Evolutionary conservation across 2,797 vertebrate genomes (phyloP).

Genomic region (Epinephelus malabaricus): DNA sequence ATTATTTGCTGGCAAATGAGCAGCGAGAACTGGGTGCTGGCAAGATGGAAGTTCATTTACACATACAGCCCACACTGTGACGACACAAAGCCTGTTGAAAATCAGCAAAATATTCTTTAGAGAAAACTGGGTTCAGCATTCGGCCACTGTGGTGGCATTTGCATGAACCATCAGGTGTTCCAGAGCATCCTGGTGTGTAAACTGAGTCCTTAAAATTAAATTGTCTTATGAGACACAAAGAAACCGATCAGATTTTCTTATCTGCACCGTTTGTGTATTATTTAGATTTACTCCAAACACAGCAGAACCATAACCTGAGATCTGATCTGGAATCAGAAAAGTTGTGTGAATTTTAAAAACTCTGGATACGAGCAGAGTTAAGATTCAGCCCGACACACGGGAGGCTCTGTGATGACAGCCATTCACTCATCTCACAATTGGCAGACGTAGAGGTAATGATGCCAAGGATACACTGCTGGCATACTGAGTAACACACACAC

Average conservation of each 20-base stretch:
- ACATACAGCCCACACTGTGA: no score
- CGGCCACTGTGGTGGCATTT: no score
- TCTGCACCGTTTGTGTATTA: not conserved
- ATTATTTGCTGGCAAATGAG: no score
- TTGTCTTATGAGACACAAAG: not conserved
- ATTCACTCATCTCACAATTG: slow-evolving; percentile 27
- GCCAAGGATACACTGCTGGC: slow-evolving; percentile 19
- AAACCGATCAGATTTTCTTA: not conserved
- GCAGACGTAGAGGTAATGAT: slow-evolving; percentile 16
- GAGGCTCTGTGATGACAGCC: slow-evolving; percentile 20
- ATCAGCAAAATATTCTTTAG: not conserved
- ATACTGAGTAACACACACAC: slow-evolving; percentile 3
- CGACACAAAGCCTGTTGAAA: no score
- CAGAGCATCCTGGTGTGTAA: no score
- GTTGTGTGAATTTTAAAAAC: slow-evolving; percentile 1
- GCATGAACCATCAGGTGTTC: no score
- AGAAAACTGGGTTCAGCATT: not conserved
- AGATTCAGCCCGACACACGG: slow-evolving; percentile 2
- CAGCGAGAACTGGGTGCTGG: no score
- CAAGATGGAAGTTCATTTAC: no score
- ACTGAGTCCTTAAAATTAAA: not conserved
- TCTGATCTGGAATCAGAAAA: not conserved
- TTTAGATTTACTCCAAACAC: not conserved
- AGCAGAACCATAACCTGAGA: not conserved
- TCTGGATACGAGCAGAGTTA: not conserved